phyloP scores from a whole-genome alignment of 2,888 invertebrate genomes.

The Pristionchus exspectatus region DNA sequence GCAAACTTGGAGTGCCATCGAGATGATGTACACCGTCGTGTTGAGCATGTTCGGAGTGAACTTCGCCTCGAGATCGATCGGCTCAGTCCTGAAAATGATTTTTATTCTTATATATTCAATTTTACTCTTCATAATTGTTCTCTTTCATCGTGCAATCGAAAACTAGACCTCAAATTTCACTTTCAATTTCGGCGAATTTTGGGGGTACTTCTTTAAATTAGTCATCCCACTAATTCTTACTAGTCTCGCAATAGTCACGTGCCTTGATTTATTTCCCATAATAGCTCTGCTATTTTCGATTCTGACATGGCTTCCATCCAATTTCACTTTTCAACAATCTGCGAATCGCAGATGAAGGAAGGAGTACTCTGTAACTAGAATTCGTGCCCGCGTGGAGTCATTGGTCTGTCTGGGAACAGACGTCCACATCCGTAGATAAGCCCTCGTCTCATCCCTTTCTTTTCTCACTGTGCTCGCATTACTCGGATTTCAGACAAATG shows the following conservation, averaged over 20 bases:
- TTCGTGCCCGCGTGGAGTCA: background rate
- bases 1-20: conserved; percentile 95
- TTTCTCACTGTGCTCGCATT: background rate
- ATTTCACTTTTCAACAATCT: no score
- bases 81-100: conserved; percentile 68
- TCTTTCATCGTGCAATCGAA: background rate
- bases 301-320: background rate
- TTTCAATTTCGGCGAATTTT: no score
- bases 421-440: background rate
- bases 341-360: no score
- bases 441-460: background rate
- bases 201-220: background rate
- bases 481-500: background rate
- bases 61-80: conserved; percentile 76
- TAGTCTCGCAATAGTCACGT: background rate
- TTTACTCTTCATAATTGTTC: background rate
- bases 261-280: background rate
- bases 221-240: background rate
- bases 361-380: background rate
- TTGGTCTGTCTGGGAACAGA: background rate
- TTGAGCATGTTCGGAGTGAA: conserved; percentile 96
- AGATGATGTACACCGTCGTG: conserved; percentile 98
- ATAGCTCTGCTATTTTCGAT: background rate
- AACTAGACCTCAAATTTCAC: no score
- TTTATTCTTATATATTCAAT: conserved; percentile 11